Conservation (phyloP, 2,797 vertebrate genomes). For the Triplophysa yarkandensis region DNA sequence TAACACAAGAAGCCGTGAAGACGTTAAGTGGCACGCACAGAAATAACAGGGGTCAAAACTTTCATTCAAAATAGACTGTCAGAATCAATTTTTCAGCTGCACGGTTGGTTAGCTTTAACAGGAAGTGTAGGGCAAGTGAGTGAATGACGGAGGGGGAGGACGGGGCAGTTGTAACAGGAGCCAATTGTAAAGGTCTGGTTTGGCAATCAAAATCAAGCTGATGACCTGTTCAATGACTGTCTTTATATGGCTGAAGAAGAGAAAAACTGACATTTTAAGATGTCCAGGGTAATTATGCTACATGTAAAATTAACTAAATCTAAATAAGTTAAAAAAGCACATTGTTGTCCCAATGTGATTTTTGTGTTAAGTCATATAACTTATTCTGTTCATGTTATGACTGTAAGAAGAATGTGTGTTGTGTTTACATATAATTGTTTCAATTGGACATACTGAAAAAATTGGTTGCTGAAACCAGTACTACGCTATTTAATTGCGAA, state of each 20-base stretch:
- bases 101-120: not conserved
- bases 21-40: constrained; percentile 6
- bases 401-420: too few relatives aligned
- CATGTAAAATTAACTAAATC: too few relatives aligned
- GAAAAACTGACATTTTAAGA: too few relatives aligned
- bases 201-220: not conserved
- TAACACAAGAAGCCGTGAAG: constrained; percentile 9
- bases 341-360: too few relatives aligned
- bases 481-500: too few relatives aligned
- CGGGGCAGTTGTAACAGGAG: not conserved
- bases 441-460: too few relatives aligned
- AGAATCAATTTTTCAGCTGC: constrained; percentile 3
- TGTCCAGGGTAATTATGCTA: too few relatives aligned
- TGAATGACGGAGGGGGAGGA: not conserved
- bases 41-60: constrained; percentile 1
- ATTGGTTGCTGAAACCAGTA: too few relatives aligned
- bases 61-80: constrained; percentile 13
- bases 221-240: not conserved
- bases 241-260: not conserved
- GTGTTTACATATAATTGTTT: too few relatives aligned
- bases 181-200: not conserved
- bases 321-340: too few relatives aligned
- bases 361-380: too few relatives aligned
- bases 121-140: constrained; percentile 1
- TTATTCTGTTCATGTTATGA: too few relatives aligned